Evolutionary conservation across 1,140 invertebrate species (phyloP), one percentile per base, ranked within the genome.

Genomic region (Aphaenogaster ashmeadi): DNA sequence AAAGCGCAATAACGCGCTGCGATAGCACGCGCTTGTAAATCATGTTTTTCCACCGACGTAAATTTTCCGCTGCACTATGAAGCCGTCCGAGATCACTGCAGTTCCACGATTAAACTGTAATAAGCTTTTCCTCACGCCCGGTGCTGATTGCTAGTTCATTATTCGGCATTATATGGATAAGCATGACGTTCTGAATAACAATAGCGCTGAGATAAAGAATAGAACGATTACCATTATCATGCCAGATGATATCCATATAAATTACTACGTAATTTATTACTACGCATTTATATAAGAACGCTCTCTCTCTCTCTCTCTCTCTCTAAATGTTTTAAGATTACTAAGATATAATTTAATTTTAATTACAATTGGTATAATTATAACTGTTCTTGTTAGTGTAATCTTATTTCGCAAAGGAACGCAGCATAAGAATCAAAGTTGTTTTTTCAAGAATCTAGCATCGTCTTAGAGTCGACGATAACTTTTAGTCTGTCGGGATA

Each of bases 401-500:
- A 71, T 41, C 11, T 38, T 54, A 41, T 21, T 71, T 71, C 5
- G 21, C 9, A 5, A 18, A 56, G n/a, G 7, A 54, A 67, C 13
- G 15, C 41, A 33, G n/a, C 7, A 13, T 21, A 4, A 60, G 7
- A 75, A 38, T 15, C 15, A 9, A 60, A 47, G 58, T 44, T 54
- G 11, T 67, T 50, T 52, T 71, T 38, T 69, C 13, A 50, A 38
- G n/a, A 27, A 36, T 50, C 18, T n/a, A 11, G 13, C n/a, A 13
- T 11, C n/a, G 54, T 62, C 69, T 50, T 50, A 47, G 41, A 60
- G 18, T 50, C 80, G 64, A 60, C 80, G n/a, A 84, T 84, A 84
- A 84, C 80, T 84, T 75, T 84, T n/a, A 75, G 80, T 75, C 80
- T 75, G 80, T 75, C 80, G 13, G 69, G 80, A 84, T 84, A 84